Percentiles rank a stretch among this genome's conserved stretches.
Conservation (phyloP, 2,888 invertebrate species). For the Nematopogon swammerdamellus region DNA sequence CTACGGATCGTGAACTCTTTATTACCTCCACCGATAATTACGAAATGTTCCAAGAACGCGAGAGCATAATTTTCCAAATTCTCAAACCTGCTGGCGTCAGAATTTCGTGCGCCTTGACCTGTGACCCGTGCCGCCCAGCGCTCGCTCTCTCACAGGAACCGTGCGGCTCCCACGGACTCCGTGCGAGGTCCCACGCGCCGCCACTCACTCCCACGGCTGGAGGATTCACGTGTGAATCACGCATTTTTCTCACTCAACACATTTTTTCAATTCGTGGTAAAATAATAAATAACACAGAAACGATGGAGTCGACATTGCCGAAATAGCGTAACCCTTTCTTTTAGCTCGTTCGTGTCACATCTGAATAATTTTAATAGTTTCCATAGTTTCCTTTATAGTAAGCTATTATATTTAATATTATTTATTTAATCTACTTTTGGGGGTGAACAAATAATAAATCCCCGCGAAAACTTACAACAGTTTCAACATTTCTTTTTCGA, state of each 20-base stretch:
- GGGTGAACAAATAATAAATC: no score
- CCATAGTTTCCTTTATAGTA: no score
- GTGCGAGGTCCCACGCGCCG: neutral
- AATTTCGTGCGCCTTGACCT: neutral
- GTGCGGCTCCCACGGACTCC: no score
- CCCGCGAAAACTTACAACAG: no score
- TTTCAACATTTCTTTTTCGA: no score
- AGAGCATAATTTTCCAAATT: neutral
- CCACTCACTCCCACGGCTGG: neutral
- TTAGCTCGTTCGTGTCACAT: no score
- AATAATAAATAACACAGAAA: neutral
- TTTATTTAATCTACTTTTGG: no score
- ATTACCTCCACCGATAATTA: neutral
- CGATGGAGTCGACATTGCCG: neutral
- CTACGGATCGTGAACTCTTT: neutral
- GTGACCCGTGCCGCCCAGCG: neutral
- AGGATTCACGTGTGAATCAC: neutral
- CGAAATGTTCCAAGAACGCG: neutral
- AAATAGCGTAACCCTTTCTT: no score
- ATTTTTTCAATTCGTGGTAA: neutral
- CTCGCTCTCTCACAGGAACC: no score
- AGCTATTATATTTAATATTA: no score
- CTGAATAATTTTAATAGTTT: no score
- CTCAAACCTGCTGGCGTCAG: neutral
- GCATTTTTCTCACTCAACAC: neutral